A percentile compares a stretch with the other conserved stretches of the same genome.
Evolutionary conservation across 2,888 invertebrate genomes (phyloP).

Genomic region (Clitarchus hookeri): DNA sequence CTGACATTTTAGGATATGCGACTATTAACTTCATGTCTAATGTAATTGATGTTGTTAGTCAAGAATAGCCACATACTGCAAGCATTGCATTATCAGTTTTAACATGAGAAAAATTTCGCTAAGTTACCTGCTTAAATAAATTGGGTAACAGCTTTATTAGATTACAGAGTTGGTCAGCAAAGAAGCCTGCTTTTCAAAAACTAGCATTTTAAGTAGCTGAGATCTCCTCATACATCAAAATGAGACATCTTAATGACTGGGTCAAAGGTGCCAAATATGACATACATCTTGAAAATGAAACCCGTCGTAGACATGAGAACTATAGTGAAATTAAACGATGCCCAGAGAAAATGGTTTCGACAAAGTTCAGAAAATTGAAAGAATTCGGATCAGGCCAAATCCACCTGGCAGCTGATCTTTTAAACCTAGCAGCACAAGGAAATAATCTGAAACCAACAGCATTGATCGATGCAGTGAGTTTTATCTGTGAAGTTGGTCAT

Average conservation of each 20-base stretch:
- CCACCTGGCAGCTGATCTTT: slow-evolving; percentile 22
- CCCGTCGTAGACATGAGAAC: not conserved
- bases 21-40: no score
- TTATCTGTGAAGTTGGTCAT: slow-evolving; percentile 20
- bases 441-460: slow-evolving; percentile 16
- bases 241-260: slow-evolving; percentile 11
- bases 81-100: not conserved
- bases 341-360: not conserved
- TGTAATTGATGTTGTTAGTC: slow-evolving; percentile 21
- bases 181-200: not conserved
- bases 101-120: not conserved
- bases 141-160: not conserved
- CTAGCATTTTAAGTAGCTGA: not conserved
- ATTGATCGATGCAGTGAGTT: slow-evolving; percentile 15
- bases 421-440: slow-evolving; percentile 16
- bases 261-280: not conserved
- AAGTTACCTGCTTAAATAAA: not conserved
- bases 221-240: not conserved
- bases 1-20: slow-evolving; percentile 21
- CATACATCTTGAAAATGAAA: not conserved
- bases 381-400: not conserved
- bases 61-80: slow-evolving; percentile 17
- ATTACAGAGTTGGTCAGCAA: not conserved
- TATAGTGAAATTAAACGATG: not conserved
- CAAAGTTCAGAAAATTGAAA: not conserved